Evolutionary conservation across 35 echinoderm and acorn worm genomes (phyloP).

Genomic region (Nesometra sesokonis): DNA sequence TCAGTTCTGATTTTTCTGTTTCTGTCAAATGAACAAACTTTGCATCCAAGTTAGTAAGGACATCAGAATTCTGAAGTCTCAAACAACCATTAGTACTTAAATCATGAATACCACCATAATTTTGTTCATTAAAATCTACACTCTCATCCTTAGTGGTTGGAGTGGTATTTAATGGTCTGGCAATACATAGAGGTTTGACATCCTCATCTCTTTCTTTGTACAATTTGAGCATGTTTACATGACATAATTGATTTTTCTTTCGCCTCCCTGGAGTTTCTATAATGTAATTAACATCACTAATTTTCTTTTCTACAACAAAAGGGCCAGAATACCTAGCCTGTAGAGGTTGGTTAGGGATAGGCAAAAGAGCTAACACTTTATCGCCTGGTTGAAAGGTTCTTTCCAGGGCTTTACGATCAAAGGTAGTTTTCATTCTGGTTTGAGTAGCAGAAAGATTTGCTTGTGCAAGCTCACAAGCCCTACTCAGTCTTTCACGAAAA

Average conservation of each 20-base stretch:
- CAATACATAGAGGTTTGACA: too few relatives aligned
- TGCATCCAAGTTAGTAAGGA: background rate
- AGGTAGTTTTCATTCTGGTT: constrained; percentile 14
- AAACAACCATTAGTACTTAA: background rate
- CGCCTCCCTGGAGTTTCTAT: constrained; percentile 36
- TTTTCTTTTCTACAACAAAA: constrained; percentile 15
- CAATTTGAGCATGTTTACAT: constrained; percentile 11
- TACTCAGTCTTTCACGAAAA: constrained; percentile 30
- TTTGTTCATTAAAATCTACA: too few relatives aligned
- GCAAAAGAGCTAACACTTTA: constrained; percentile 41
- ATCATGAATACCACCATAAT: background rate
- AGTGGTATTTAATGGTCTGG: too few relatives aligned
- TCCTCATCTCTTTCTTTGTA: background rate
- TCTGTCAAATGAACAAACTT: background rate
- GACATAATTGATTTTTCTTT: constrained; percentile 17
- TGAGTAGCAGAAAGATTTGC: constrained; percentile 27
- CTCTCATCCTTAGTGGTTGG: too few relatives aligned
- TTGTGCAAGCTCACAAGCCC: constrained; percentile 38
- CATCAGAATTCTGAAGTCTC: background rate
- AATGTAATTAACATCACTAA: constrained; percentile 28
- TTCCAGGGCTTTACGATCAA: background rate
- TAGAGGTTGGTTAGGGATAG: constrained; percentile 35
- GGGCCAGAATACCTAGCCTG: constrained; percentile 33
- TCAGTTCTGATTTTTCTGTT: background rate
- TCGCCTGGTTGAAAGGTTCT: constrained; percentile 24